These are phyloP conservation scores for Dinocampus coccinellae DNA, from an alignment of 2,888 invertebrate genomes.

Conservation along the genomic window DNA sequence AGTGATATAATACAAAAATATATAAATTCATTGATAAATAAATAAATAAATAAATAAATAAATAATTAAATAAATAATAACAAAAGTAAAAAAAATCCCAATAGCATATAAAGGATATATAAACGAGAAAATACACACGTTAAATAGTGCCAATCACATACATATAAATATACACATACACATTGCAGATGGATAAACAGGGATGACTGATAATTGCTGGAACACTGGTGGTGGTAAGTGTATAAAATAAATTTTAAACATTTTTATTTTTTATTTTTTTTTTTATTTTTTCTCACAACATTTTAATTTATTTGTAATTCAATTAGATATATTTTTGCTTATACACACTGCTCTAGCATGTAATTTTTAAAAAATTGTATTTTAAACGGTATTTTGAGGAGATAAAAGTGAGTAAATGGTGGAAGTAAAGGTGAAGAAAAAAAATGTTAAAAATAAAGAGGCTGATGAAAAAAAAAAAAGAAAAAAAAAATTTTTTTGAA, in stretches of 20 bases:
- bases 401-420: neutral
- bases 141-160: constrained; percentile 58
- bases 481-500: neutral
- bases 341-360: no score
- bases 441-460: neutral
- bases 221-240: constrained; percentile 81
- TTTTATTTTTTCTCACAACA: neutral
- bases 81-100: neutral
- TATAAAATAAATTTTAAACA: constrained; percentile 7
- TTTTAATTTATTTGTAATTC: no score
- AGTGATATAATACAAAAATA: constrained; percentile 54
- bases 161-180: no score
- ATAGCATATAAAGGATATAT: constrained; percentile 11
- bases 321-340: no score
- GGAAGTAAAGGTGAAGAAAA: neutral
- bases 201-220: constrained; percentile 87
- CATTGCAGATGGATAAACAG: constrained; percentile 70
- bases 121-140: constrained; percentile 27
- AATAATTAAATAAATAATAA: no score
- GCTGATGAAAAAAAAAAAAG: neutral
- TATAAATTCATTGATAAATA: no score
- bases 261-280: neutral
- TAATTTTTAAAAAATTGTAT: no score
- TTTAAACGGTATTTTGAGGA: no score
- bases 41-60: no score